These are phyloP conservation scores for Urocynchramus pylzowi DNA, from an alignment of 2,113 vertebrate species.

Conservation along the genomic window DNA sequence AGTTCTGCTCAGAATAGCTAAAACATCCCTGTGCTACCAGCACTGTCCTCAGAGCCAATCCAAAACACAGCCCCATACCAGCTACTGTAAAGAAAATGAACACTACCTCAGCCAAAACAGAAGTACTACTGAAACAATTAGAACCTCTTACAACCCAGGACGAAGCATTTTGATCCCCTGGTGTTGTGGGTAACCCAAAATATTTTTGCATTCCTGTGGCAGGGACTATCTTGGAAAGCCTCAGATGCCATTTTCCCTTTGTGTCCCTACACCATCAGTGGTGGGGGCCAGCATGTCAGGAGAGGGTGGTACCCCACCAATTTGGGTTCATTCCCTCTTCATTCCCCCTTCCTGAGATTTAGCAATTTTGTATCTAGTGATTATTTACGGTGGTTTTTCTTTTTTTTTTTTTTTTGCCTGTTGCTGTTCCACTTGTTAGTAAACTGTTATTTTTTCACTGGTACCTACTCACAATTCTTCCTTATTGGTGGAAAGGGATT, in stretches of 20 bases:
- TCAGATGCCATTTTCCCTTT: neutral
- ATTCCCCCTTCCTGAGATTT: neutral
- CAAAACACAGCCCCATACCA: neutral
- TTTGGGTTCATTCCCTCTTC: neutral
- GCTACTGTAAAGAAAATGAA: neutral
- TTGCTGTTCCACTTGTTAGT: neutral
- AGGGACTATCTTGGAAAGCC: neutral
- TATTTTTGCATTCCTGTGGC: neutral
- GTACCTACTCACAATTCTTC: neutral
- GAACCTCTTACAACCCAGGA: neutral
- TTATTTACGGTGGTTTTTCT: too few relatives aligned
- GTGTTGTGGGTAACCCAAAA: neutral
- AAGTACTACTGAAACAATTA: neutral
- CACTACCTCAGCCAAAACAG: neutral
- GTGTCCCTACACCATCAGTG: accelerated
- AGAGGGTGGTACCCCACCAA: neutral
- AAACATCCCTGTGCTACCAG: neutral
- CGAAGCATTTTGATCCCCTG: accelerated
- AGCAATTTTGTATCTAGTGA: neutral
- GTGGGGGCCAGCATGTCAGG: too few relatives aligned
- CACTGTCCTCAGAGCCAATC: neutral
- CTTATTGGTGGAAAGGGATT: neutral
- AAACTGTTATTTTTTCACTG: neutral
- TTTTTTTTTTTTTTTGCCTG: neutral
- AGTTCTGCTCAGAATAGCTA: neutral